phyloP scores from a whole-genome alignment of 2,888 invertebrate species.

The Tortricodes alternella region DNA sequence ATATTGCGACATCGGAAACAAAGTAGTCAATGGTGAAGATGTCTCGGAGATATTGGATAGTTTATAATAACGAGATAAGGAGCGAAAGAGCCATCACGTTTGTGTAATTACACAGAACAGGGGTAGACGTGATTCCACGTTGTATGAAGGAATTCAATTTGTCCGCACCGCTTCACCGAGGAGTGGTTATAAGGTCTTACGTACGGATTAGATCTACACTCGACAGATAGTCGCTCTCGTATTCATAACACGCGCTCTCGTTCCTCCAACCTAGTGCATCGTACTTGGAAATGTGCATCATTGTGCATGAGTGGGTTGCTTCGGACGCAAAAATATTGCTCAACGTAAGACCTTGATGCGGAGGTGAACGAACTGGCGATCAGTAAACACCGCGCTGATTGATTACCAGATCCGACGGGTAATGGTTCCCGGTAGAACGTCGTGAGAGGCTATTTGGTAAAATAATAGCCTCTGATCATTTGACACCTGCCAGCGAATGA shows the following conservation, averaged over 20 bases:
- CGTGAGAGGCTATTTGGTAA: slow-evolving; percentile 48
- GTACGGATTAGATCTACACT: slow-evolving; percentile 64
- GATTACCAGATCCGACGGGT: slow-evolving; percentile 55
- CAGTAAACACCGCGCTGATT: slow-evolving; percentile 64
- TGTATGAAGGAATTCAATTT: slow-evolving; percentile 67
- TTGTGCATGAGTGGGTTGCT: slow-evolving; percentile 64
- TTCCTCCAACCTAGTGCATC: slow-evolving; percentile 75
- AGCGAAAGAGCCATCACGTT: slow-evolving; percentile 35
- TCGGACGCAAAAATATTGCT: slow-evolving; percentile 64
- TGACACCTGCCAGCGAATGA: slow-evolving; percentile 43
- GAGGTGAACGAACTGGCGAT: slow-evolving; percentile 68
- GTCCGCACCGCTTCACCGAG: slow-evolving; percentile 55
- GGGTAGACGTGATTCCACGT: slow-evolving; percentile 19
- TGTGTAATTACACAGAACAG: slow-evolving; percentile 38
- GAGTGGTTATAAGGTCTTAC: slow-evolving; percentile 60
- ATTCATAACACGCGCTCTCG: slow-evolving; percentile 76
- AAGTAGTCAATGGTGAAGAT: not conserved
- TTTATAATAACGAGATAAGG: too few species aligned
- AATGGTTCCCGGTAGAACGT: slow-evolving; percentile 46
- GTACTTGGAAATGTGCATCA: slow-evolving; percentile 72
- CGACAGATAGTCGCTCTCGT: slow-evolving; percentile 57
- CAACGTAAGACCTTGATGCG: slow-evolving; percentile 62
- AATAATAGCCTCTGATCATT: slow-evolving; percentile 42
- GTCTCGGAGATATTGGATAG: not conserved
- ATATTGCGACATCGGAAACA: slow-evolving; percentile 35